Conservation (phyloP, 2,888 invertebrate genomes). For the Harpalus rubripes region DNA sequence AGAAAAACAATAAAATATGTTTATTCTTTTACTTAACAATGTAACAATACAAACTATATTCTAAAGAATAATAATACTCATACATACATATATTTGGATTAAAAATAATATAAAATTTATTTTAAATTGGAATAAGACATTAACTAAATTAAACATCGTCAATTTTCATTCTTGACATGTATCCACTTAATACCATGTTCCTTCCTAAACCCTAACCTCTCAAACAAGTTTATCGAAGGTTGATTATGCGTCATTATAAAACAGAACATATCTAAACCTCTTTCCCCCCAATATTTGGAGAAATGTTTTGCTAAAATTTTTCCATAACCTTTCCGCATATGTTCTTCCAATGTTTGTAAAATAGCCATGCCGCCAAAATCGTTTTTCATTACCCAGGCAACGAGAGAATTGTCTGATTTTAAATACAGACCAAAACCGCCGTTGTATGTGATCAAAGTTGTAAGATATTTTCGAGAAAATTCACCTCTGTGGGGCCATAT, state of each 20-base stretch:
- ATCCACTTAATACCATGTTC: constrained; percentile 61
- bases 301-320: constrained; percentile 73
- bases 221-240: constrained; percentile 74
- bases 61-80: too few species aligned
- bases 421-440: constrained; percentile 75
- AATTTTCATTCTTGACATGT: constrained; percentile 17
- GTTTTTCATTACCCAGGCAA: constrained; percentile 75
- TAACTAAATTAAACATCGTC: not conserved
- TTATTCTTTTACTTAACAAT: too few species aligned
- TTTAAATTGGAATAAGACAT: too few species aligned
- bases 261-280: constrained; percentile 72
- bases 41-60: too few species aligned
- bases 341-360: constrained; percentile 74
- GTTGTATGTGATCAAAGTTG: constrained; percentile 73
- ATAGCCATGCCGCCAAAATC: constrained; percentile 74
- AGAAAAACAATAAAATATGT: too few species aligned
- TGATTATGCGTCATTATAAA: constrained; percentile 73
- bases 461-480: constrained; percentile 72
- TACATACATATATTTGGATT: too few species aligned
- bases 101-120: too few species aligned
- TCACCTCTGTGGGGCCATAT: constrained; percentile 74
- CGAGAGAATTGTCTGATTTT: constrained; percentile 73
- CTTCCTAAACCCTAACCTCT: constrained; percentile 72
- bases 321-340: constrained; percentile 75
- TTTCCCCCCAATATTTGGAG: constrained; percentile 73